Conservation (phyloP, 1,140 invertebrate species). For the Drosophila sulfurigaster region DNA sequence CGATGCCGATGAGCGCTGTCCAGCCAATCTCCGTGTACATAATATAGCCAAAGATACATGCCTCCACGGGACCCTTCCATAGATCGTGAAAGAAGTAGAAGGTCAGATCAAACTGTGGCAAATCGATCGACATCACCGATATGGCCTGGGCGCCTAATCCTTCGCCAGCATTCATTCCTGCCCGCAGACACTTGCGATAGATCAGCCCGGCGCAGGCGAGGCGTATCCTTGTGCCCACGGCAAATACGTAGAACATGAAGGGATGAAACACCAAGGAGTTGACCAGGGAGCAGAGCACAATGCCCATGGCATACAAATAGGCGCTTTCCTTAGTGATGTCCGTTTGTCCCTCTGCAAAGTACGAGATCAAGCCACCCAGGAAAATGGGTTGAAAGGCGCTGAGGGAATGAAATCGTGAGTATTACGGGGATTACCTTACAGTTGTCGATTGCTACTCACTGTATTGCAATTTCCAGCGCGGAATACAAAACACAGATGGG, state of each 20-base stretch:
- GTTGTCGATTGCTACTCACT: slow-evolving; percentile 44
- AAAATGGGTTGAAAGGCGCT: slow-evolving; percentile 87
- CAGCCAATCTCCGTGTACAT: slow-evolving; percentile 86
- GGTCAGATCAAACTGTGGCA: slow-evolving; percentile 71
- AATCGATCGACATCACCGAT: slow-evolving; percentile 90
- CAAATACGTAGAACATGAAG: slow-evolving; percentile 88
- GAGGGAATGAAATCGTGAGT: slow-evolving; percentile 4
- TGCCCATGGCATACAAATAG: slow-evolving; percentile 86
- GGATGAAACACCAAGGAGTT: slow-evolving; percentile 89
- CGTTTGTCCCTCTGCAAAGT: slow-evolving; percentile 85
- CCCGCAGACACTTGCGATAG: slow-evolving; percentile 87
- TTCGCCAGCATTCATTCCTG: slow-evolving; percentile 87
- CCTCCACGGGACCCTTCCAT: slow-evolving; percentile 80
- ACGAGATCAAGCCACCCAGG: slow-evolving; percentile 88
- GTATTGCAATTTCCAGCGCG: slow-evolving; percentile 62
- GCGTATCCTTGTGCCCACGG: slow-evolving; percentile 87
- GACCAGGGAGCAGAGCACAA: slow-evolving; percentile 86
- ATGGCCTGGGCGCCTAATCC: slow-evolving; percentile 92
- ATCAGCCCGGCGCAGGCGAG: slow-evolving; percentile 85
- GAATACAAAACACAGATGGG: slow-evolving; percentile 71
- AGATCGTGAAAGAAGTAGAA: slow-evolving; percentile 75
- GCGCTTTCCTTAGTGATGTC: slow-evolving; percentile 84
- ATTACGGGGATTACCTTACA: neutral
- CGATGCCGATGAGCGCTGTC: slow-evolving; percentile 91
- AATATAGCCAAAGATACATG: slow-evolving; percentile 85